Evolutionary conservation across 2,888 invertebrate species (phyloP), one percentile per base, ranked within the genome.

Genomic region (Leptinotarsa tumamoca): DNA sequence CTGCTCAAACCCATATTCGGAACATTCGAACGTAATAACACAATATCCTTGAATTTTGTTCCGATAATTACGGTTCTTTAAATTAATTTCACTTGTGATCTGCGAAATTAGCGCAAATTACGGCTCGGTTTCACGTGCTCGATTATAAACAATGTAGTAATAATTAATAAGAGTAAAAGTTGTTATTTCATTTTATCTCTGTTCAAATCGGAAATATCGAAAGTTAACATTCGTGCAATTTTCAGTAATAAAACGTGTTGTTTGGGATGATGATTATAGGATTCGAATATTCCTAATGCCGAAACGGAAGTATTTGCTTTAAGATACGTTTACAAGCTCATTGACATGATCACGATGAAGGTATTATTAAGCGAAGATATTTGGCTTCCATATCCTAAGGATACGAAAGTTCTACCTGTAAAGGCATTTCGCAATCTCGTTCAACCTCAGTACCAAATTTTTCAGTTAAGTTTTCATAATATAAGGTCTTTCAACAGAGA

Each of bases 161-260:
- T 23, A 70, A 70, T 70, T 58, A 70, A 49, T 50, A 54, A 70
- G 56, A 70, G 70, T 70, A 70, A 70, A 70, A 61, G 70, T 69
- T 69, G 69, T 58, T 51, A 15, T 58, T 58, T 58, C 58, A 23
- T 56, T 21, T 69, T 69, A 69, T 69, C 56, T 43, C 49, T 69
- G 56, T 15, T 69, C 43, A 33, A 69, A 69, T 69, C 69, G 18
- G 54, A 51, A 10, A 68, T 27, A 70, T 70, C 61, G 61, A 68
- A 68, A 68, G 68, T 68, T n/a, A 33, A n/a, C 49, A 58, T 18
- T 27, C 58, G 58, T 70, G 49, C 50, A 49, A 70, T 70, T 58
- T 70, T 27, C 17, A 58, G 70, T 58, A 70, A 70, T 70, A 61
- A 70, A 49, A 54, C n/a, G 4, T 69, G 13, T 7, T 54, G 43